Base-by-base conservation (phyloP, 1,140 invertebrate genomes). In the Hestina assimilis region DNA sequence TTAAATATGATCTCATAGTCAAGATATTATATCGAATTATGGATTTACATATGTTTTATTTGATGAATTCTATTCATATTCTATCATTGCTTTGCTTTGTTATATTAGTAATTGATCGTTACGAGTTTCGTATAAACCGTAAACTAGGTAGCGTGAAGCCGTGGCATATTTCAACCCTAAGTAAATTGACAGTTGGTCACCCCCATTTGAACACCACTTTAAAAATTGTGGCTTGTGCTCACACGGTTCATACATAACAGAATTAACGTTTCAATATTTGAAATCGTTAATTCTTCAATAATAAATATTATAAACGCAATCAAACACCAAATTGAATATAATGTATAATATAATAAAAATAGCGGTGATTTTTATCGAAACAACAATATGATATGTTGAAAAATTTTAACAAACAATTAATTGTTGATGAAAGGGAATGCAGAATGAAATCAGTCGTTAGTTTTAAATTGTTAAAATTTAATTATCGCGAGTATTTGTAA, bases 111-210 rank as follows among this genome's bases (percentile, higher is more conserved):
- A 78, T 82, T 83, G 77, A 51, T 40, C 45, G 81, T 83, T 77
- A 74, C 75, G 57, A 75, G 72, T 59, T 59, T 75, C 63, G 66
- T 80, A 76, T 81, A 87, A 79, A 83, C 85, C 81, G 75, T 74
- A 83, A 84, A 83, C 80, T 66, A 55, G 62, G 63, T 68, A 75
- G 72, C 74, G 82, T 79, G 80, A 81, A 85, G 75, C 74, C 75
- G 65, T 81, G 72, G 68, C 71, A 67, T 72, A 72, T 74, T 74
- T 72, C 72, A 67, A 75, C 77, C 80, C 69, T 71, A 69, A 76
- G 63, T 79, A 76, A 67, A 63, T 72, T 82, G 83, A 83, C 85
- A 88, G 85, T 88, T 88, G 85, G 85, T 88, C 82, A 84, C 82
- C 85, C 84, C 75, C 73, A 71, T 84, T 73, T 76, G 76, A 84